These are phyloP conservation scores for Myxocyprinus asiaticus DNA, from an alignment of 2,113 vertebrate genomes.

Conservation along the genomic window DNA sequence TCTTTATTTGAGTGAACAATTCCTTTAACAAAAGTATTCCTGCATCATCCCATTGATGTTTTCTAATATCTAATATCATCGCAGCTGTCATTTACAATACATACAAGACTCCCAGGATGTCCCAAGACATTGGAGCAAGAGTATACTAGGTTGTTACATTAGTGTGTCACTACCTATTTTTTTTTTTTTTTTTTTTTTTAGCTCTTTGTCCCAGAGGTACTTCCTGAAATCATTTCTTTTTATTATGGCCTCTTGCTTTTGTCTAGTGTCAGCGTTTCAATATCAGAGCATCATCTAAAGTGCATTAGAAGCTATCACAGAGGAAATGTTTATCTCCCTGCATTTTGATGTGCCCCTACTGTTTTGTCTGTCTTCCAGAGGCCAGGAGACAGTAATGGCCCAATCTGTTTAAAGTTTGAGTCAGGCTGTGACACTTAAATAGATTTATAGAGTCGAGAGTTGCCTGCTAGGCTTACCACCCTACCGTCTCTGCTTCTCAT, in stretches of 20 bases:
- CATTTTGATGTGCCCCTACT: slow-evolving; percentile 50
- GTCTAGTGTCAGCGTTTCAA: slow-evolving; percentile 34
- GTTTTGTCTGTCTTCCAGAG: slow-evolving; percentile 53
- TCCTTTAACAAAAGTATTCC: not conserved
- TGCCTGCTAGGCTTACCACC: slow-evolving; percentile 44
- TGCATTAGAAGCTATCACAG: slow-evolving; percentile 50
- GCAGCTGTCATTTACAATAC: not conserved
- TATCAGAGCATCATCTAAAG: slow-evolving; percentile 42
- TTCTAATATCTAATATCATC: not conserved
- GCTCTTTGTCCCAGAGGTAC: not conserved
- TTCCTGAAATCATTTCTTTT: not conserved
- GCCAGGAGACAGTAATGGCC: slow-evolving; percentile 57
- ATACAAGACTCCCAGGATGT: too few species aligned
- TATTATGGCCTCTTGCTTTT: slow-evolving; percentile 25
- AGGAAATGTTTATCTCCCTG: slow-evolving; percentile 40
- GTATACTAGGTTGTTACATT: not conserved
- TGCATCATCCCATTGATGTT: not conserved
- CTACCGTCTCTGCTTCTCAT: slow-evolving; percentile 27
- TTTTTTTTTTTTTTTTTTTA: too few species aligned
- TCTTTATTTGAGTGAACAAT: too few species aligned
- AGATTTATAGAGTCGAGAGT: slow-evolving; percentile 56
- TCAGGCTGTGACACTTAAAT: slow-evolving; percentile 55
- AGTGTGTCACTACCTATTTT: not conserved
- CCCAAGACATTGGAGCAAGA: not conserved
- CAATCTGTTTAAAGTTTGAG: slow-evolving; percentile 61